Conservation (phyloP, 2,888 invertebrate species). For the Junonia oenone region DNA sequence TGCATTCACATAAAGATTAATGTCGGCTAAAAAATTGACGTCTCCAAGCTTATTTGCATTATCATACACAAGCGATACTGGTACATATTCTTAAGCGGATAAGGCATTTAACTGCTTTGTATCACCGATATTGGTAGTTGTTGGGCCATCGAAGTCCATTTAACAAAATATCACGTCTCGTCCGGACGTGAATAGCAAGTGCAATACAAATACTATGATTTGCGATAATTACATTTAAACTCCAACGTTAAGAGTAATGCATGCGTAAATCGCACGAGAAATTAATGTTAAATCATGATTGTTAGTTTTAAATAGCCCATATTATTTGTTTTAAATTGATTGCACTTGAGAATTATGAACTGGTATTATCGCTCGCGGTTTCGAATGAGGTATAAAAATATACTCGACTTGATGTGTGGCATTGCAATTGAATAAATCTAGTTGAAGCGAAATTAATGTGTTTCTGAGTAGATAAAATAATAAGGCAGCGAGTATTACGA, state of each 20-base stretch:
- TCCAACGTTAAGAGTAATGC: constrained; percentile 42
- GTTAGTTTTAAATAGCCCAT: constrained; percentile 7
- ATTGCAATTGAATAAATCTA: constrained; percentile 4
- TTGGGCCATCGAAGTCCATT: constrained; percentile 34
- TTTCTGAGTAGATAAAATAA: neutral
- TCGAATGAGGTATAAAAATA: constrained; percentile 1
- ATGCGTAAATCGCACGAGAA: constrained; percentile 25
- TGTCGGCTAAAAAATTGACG: constrained; percentile 25
- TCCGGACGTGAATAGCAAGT: constrained; percentile 42
- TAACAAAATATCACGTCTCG: constrained; percentile 43
- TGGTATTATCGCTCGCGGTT: neutral
- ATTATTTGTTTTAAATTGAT: constrained; percentile 14
- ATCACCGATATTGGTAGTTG: constrained; percentile 6
- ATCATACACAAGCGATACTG: constrained; percentile 5
- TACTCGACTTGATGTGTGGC: neutral
- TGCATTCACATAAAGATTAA: constrained; percentile 32
- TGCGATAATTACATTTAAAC: constrained; percentile 58
- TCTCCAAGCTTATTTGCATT: constrained; percentile 25
- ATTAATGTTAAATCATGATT: constrained; percentile 17
- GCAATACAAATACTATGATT: constrained; percentile 57
- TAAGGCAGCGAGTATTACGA: neutral
- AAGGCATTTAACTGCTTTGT: constrained; percentile 11
- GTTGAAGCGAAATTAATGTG: constrained; percentile 1
- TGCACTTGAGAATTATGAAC: constrained; percentile 1
- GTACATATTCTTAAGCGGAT: constrained; percentile 2